Conservation (phyloP, 1,140 invertebrate genomes). For the Ostrea denselamellosa region DNA sequence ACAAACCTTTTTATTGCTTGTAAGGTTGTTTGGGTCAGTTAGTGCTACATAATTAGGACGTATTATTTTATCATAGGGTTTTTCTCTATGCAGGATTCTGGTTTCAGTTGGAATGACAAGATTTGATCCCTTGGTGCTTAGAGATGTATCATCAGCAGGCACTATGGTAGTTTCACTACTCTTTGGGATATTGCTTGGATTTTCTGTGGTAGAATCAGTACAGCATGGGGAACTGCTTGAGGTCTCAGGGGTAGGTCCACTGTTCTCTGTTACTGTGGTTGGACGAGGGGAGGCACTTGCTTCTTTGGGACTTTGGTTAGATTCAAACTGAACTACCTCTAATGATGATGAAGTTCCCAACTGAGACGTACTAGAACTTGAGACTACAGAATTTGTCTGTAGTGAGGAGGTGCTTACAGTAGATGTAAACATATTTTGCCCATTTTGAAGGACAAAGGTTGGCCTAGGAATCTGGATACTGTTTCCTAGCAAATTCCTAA, state of each 20-base stretch:
- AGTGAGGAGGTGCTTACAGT: not conserved
- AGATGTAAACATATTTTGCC: constrained; percentile 22
- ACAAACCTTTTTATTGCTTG: constrained; percentile 39
- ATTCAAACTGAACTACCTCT: constrained; percentile 7
- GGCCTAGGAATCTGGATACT: constrained; percentile 6
- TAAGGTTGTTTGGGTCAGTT: constrained; percentile 9
- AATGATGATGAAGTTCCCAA: not conserved
- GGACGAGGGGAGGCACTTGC: constrained; percentile 24
- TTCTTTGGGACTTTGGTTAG: constrained; percentile 18
- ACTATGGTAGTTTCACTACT: constrained; percentile 33
- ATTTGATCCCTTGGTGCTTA: constrained; percentile 12
- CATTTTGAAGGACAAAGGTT: constrained; percentile 24
- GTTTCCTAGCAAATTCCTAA: constrained; percentile 17
- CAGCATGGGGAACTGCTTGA: constrained; percentile 2
- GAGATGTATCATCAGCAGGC: not conserved
- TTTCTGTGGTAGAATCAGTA: constrained; percentile 19
- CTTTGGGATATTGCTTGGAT: not conserved
- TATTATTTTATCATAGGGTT: constrained; percentile 33
- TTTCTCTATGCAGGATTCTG: constrained; percentile 31
- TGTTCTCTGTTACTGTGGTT: not conserved
- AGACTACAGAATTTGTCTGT: not conserved
- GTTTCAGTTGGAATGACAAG: constrained; percentile 37
- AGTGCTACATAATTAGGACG: constrained; percentile 27
- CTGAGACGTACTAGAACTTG: not conserved
- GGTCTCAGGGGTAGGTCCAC: constrained; percentile 1